Evolutionary conservation across 2,113 vertebrate genomes (phyloP).

Genomic region (Pituophis catenifer): DNA sequence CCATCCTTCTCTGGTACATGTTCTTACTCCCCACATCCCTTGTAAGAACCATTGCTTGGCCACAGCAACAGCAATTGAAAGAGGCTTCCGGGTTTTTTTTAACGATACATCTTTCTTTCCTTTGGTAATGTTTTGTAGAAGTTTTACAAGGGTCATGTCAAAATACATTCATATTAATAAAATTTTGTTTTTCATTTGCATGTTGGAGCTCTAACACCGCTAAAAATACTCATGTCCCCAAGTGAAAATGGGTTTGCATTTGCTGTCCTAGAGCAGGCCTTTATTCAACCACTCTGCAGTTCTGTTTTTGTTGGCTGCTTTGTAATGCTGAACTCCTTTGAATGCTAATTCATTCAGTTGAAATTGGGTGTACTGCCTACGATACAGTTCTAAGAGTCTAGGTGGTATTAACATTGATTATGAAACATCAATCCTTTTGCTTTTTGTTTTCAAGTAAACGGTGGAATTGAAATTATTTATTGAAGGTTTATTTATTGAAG

Average conservation of each 20-base stretch:
- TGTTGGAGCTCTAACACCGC: constrained; percentile 46
- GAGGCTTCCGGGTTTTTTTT: background rate
- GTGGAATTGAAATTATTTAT: background rate
- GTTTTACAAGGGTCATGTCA: constrained; percentile 21
- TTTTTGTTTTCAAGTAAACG: background rate
- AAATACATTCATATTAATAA: background rate
- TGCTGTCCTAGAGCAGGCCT: background rate
- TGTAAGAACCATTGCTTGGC: background rate
- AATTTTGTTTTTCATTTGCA: constrained; percentile 33
- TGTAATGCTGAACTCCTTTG: background rate
- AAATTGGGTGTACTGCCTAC: background rate
- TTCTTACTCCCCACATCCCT: background rate
- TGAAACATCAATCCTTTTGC: background rate
- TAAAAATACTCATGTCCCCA: constrained; percentile 46
- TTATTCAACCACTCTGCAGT: background rate
- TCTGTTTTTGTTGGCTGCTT: background rate
- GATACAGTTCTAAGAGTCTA: background rate
- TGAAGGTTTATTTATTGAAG: background rate
- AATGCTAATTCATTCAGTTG: background rate
- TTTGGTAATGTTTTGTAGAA: background rate
- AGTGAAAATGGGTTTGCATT: constrained; percentile 31
- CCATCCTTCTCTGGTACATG: background rate
- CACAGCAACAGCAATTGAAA: background rate
- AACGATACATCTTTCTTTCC: constrained; percentile 24
- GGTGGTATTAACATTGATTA: background rate